phyloP scores from a whole-genome alignment of 2,888 invertebrate species.

The Alviniconcha strummeri region DNA sequence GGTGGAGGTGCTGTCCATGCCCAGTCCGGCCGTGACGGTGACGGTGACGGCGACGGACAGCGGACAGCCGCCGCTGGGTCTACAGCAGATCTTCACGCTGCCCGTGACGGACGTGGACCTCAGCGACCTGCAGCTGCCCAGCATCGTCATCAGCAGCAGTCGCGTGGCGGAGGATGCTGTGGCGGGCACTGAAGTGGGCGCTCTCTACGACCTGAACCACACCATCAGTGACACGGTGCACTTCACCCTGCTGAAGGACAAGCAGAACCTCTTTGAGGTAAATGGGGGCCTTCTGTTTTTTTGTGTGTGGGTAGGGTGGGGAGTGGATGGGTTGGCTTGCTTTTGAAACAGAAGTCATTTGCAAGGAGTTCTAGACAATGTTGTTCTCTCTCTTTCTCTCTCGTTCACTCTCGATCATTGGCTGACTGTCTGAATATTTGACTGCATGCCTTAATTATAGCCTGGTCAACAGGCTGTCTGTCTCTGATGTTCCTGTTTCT shows the following conservation, averaged over 20 bases:
- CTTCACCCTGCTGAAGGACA: slow-evolving; percentile 46
- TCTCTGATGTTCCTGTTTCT: too few relatives aligned
- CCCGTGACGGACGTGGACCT: slow-evolving; percentile 50
- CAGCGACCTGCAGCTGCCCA: slow-evolving; percentile 44
- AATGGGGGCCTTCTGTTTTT: neutral
- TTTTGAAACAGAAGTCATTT: too few relatives aligned
- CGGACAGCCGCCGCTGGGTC: slow-evolving; percentile 45
- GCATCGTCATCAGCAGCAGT: slow-evolving; percentile 42
- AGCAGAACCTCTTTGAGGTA: slow-evolving; percentile 45
- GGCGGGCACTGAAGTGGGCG: slow-evolving; percentile 45
- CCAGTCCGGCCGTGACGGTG: slow-evolving; percentile 46
- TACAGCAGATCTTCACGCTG: slow-evolving; percentile 46
- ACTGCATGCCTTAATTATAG: too few relatives aligned
- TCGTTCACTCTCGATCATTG: too few relatives aligned
- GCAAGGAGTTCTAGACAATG: too few relatives aligned
- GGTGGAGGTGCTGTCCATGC: slow-evolving; percentile 33
- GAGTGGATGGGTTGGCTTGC: too few relatives aligned
- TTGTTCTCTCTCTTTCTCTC: too few relatives aligned
- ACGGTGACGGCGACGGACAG: slow-evolving; percentile 50
- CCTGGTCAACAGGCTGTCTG: too few relatives aligned
- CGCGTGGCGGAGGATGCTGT: slow-evolving; percentile 40
- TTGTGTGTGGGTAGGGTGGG: too few relatives aligned
- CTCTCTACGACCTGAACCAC: slow-evolving; percentile 42
- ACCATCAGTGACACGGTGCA: slow-evolving; percentile 39
- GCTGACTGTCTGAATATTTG: too few relatives aligned